These are phyloP conservation scores for Hiodon tergisus DNA, from an alignment of 2,113 vertebrate species.

Conservation along the genomic window DNA sequence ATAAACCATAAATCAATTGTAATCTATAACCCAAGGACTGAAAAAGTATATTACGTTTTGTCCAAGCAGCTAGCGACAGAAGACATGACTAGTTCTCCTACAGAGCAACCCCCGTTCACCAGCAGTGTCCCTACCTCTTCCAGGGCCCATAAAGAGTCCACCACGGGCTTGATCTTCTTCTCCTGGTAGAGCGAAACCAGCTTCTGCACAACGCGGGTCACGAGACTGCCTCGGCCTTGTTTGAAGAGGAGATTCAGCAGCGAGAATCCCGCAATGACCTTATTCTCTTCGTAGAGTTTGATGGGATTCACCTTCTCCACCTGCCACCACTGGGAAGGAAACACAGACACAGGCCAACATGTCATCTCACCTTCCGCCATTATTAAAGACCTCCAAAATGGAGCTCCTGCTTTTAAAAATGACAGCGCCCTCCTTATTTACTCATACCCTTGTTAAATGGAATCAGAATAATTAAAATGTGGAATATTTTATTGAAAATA, in stretches of 20 bases:
- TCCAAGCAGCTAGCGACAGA: too few relatives aligned
- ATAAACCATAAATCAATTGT: too few relatives aligned
- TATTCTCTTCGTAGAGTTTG: slow-evolving; percentile 97
- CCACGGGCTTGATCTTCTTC: slow-evolving; percentile 90
- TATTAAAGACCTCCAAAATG: too few relatives aligned
- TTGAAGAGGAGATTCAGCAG: slow-evolving; percentile 94
- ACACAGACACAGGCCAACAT: not conserved
- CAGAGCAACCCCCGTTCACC: not conserved
- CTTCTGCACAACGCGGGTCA: slow-evolving; percentile 78
- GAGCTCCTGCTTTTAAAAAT: too few relatives aligned
- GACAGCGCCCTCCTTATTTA: too few relatives aligned
- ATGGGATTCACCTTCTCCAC: slow-evolving; percentile 98
- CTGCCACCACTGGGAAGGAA: slow-evolving; percentile 88
- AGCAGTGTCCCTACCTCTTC: slow-evolving; percentile 81
- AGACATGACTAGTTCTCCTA: not conserved
- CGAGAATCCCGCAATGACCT: slow-evolving; percentile 94
- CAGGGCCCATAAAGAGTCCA: slow-evolving; percentile 95
- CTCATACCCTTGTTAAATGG: too few relatives aligned
- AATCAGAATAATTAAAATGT: too few relatives aligned
- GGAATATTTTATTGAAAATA: too few relatives aligned
- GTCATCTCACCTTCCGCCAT: too few relatives aligned
- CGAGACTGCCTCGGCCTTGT: slow-evolving; percentile 73
- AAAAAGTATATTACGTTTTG: too few relatives aligned
- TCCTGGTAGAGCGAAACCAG: slow-evolving; percentile 77
- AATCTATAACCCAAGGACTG: too few relatives aligned